These are phyloP conservation scores for Rafetus swinhoei DNA, from an alignment of 2,113 vertebrate species.

Conservation along the genomic window DNA sequence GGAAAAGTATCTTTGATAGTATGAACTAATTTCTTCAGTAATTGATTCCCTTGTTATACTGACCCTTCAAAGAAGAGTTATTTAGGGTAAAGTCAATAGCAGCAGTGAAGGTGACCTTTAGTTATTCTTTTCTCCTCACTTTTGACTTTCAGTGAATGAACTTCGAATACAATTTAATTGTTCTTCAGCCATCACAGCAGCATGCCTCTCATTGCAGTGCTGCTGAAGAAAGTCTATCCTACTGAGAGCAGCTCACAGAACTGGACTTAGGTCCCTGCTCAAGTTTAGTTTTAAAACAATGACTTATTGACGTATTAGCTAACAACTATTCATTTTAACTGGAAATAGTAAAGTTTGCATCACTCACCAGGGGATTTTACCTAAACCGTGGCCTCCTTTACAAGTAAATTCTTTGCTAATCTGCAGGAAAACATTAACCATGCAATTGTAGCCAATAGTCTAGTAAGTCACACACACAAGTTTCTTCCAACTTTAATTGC, in stretches of 20 bases:
- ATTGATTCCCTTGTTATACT: background rate
- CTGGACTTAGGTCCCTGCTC: background rate
- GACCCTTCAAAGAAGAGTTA: background rate
- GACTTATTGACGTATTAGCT: background rate
- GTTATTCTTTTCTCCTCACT: background rate
- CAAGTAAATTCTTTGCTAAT: background rate
- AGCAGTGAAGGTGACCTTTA: background rate
- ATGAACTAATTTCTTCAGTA: background rate
- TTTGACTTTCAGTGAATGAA: background rate
- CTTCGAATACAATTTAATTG: background rate
- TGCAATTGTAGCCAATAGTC: background rate
- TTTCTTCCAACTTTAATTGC: background rate
- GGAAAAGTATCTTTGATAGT: background rate
- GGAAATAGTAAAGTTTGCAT: background rate
- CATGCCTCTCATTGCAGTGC: background rate
- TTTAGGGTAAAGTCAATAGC: too few relatives aligned
- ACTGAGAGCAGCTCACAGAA: background rate
- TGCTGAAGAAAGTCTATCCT: background rate
- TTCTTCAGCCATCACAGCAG: background rate
- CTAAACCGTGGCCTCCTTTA: background rate
- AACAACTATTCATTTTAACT: background rate
- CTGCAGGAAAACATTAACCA: background rate
- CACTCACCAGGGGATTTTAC: background rate
- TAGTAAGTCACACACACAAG: background rate
- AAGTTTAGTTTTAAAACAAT: background rate